phyloP scores from a whole-genome alignment of 37 sponge, comb jelly and placozoan species.

The Beroe ovata region DNA sequence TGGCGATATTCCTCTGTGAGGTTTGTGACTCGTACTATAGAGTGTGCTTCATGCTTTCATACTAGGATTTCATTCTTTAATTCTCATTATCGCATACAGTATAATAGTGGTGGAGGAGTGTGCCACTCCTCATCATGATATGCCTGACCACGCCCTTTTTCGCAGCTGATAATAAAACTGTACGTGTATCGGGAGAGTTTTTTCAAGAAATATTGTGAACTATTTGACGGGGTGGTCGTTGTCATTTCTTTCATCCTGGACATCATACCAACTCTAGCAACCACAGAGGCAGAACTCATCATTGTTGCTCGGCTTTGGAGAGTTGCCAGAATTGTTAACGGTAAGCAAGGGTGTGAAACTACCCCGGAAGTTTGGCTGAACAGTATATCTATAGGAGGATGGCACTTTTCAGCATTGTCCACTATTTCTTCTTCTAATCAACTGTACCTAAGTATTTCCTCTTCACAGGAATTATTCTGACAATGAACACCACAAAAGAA shows the following conservation, averaged over 20 bases:
- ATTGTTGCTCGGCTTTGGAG: conserved; percentile 90
- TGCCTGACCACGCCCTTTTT: not conserved
- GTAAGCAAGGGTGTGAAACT: conserved; percentile 72
- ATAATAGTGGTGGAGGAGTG: no score
- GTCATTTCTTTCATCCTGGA: conserved; percentile 85
- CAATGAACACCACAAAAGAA: conserved; percentile 19
- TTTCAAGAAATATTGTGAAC: conserved; percentile 63
- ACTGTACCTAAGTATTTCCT: no score
- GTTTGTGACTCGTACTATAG: no score
- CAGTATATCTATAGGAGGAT: no score
- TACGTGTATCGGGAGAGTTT: not conserved
- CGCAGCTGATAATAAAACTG: not conserved
- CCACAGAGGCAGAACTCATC: conserved; percentile 72
- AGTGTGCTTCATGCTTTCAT: no score
- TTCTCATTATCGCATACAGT: no score
- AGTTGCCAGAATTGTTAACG: conserved; percentile 88
- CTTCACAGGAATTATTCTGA: conserved; percentile 13
- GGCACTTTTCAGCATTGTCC: no score
- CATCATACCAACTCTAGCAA: conserved; percentile 75
- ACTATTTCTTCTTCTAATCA: no score
- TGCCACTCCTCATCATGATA: no score
- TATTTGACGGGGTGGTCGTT: conserved; percentile 87
- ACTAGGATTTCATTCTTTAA: no score
- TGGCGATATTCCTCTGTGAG: not conserved
- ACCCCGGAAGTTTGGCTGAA: no score